phyloP scores from a whole-genome alignment of 2,113 vertebrate genomes.

The Elachura formosa region DNA sequence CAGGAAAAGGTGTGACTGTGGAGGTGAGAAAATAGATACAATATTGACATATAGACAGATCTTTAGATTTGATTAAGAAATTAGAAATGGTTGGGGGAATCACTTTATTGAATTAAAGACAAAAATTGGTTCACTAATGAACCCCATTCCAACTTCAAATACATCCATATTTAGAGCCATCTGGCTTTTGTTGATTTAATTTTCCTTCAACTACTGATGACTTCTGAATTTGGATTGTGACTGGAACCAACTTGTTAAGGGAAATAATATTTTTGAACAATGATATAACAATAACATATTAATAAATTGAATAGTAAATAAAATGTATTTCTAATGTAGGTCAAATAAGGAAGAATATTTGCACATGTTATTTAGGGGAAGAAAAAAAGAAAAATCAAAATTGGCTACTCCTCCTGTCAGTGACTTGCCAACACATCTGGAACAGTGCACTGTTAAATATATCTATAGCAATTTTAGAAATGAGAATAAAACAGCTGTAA shows the following conservation, averaged over 20 bases:
- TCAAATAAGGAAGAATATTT: background rate
- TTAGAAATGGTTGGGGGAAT: accelerated
- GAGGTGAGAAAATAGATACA: background rate
- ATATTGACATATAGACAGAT: background rate
- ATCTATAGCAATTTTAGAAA: background rate
- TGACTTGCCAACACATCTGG: background rate
- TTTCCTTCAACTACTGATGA: background rate
- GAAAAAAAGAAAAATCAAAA: background rate
- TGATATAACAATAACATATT: background rate
- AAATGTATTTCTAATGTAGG: background rate
- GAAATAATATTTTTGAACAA: background rate
- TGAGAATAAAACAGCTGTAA: background rate
- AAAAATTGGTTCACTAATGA: background rate
- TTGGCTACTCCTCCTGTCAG: background rate
- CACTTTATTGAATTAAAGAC: background rate
- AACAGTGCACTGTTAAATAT: background rate
- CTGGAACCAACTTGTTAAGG: background rate
- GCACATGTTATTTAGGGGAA: background rate
- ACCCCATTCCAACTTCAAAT: background rate
- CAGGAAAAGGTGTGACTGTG: background rate
- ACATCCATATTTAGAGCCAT: background rate
- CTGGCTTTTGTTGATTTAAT: background rate
- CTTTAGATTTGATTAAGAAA: background rate
- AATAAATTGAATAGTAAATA: background rate
- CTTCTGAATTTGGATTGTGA: background rate